Evolutionary conservation across 2,113 vertebrate species (phyloP), one percentile per base, ranked within the genome.

Genomic region (Hassar affinis): DNA sequence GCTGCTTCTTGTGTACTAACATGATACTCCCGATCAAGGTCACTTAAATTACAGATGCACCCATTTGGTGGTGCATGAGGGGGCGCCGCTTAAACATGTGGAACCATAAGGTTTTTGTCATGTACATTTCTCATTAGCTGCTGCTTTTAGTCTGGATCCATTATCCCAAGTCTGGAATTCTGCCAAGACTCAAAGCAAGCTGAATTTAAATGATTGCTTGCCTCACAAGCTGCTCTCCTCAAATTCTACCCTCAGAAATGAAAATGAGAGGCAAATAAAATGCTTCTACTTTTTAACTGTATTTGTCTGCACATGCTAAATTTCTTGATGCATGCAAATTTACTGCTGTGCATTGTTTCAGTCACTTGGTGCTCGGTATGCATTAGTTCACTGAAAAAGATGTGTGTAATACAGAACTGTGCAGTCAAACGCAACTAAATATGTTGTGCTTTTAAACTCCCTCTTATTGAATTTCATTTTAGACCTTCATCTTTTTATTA

Each of bases 361-460:
- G 49, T 59, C 49, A 61, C 52, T 57, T 11, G 10, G 22, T 59
- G 38, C 45, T 71, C 66, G 3, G 22, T 84, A 74, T 62, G 66
- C 83, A 84, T 80, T 72, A 51, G 27, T 74, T 84, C 49, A 51
- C 27, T 47, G 64, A 52, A 62, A 51, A 35, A 90, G 90, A 92
- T 92, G 91, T 83, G 92, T 92, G 93, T 92, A 93, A 94, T 91
- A 93, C 91, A 88, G 88, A 93, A 92, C 89, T 88, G 84, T 91
- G 91, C 92, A 89, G 93, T 93, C 93, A 93, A 84, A 84, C 22
- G 38, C 76, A 79, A 68, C 76, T 93, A 89, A 91, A 83, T 78
- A 47, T 84, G 92, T 92, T 93, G 93, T 94, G 95, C 95, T 93
- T 95, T 86, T 93, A 91, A 95, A 95, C 94, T 94, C 91, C 91